Evolutionary conservation across 2,797 vertebrate genomes (phyloP).

Genomic region (Hephaestus fuliginosus): DNA sequence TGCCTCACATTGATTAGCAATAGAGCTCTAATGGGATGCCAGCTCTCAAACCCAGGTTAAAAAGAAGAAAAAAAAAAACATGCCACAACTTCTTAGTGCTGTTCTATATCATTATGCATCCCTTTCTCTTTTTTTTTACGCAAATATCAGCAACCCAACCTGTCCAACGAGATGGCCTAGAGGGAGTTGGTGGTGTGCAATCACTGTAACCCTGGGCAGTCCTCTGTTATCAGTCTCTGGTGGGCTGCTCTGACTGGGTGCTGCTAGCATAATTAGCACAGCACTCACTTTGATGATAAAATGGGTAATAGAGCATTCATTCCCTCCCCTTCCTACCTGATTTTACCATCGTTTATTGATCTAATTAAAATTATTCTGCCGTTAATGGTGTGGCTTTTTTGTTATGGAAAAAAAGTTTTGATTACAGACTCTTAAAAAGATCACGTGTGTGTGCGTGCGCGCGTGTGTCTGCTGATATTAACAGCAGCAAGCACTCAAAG

Average conservation of each 20-base stretch:
- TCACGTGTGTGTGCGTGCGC: background rate
- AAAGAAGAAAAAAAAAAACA: constrained; percentile 39
- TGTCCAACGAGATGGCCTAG: constrained; percentile 60
- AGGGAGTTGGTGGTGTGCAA: constrained; percentile 68
- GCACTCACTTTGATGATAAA: constrained; percentile 86
- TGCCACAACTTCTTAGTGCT: constrained; percentile 43
- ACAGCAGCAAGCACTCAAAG: background rate
- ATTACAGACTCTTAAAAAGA: constrained; percentile 59
- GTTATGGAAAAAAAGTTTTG: constrained; percentile 52
- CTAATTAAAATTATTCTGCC: constrained; percentile 78
- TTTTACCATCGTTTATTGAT: constrained; percentile 81
- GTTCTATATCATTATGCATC: constrained; percentile 54
- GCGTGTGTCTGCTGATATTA: background rate
- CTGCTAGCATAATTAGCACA: constrained; percentile 89
- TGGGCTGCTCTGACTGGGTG: constrained; percentile 83
- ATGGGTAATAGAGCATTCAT: constrained; percentile 73
- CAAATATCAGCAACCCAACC: constrained; percentile 59
- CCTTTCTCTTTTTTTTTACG: constrained; percentile 40
- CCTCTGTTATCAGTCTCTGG: constrained; percentile 82
- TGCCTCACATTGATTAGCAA: constrained; percentile 85
- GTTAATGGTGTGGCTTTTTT: constrained; percentile 62
- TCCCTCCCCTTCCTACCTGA: constrained; percentile 73
- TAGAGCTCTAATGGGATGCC: constrained; percentile 80
- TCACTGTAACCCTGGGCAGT: constrained; percentile 80
- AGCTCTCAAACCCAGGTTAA: constrained; percentile 64